Evolutionary conservation across 1,140 invertebrate species (phyloP).

Genomic region (Neotoxoptera formosana): DNA sequence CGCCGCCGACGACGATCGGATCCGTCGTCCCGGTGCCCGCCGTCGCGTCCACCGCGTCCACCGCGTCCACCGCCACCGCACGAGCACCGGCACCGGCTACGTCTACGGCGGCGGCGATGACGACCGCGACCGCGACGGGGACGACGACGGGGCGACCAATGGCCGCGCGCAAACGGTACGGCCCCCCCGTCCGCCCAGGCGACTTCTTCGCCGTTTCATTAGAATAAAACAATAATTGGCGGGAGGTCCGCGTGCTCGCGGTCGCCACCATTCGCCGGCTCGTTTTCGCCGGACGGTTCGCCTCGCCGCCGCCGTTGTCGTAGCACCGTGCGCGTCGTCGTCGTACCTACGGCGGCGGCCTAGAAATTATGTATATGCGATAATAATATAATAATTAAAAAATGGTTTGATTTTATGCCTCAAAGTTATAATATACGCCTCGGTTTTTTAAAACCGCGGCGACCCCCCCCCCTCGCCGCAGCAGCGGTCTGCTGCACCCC

Average conservation of each 20-base stretch:
- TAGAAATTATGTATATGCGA: background rate
- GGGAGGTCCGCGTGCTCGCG: slow-evolving; percentile 44
- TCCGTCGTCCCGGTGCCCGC: background rate
- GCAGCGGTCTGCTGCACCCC: too few relatives aligned
- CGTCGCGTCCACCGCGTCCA: background rate
- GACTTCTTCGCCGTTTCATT: slow-evolving; percentile 54
- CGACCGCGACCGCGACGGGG: background rate
- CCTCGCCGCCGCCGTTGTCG: too few relatives aligned
- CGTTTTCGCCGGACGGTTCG: slow-evolving; percentile 4
- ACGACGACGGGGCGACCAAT: slow-evolving; percentile 44
- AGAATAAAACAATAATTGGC: slow-evolving; percentile 56
- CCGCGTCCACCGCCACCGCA: background rate
- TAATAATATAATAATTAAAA: background rate
- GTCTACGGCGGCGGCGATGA: background rate
- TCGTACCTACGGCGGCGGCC: too few relatives aligned
- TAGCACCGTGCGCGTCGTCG: background rate
- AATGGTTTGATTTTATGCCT: background rate
- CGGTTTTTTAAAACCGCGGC: too few relatives aligned
- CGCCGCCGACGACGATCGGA: too few relatives aligned
- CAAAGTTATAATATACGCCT: background rate
- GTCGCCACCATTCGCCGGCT: slow-evolving; percentile 32
- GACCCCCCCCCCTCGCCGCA: too few relatives aligned
- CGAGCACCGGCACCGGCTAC: background rate
- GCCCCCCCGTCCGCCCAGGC: slow-evolving; percentile 57
- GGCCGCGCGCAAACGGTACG: slow-evolving; percentile 52